Base-by-base conservation (phyloP, 2,797 vertebrate species). In the Champsocephalus gunnari region DNA sequence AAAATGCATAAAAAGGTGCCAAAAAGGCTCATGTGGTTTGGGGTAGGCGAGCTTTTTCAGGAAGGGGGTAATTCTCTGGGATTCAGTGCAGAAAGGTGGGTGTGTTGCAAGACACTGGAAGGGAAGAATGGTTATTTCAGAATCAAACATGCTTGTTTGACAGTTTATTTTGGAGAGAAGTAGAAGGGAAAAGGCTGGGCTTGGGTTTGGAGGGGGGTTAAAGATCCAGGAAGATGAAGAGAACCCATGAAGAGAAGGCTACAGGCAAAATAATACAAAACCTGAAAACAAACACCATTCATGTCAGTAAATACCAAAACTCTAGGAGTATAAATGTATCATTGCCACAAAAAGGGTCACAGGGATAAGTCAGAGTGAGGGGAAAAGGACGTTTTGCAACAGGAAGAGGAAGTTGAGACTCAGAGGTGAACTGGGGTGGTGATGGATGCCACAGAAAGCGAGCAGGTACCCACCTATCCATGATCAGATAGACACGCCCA, bases 381-480 rank as follows among this genome's bases (percentile, higher is more conserved):
- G 24, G 38, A 34, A 13, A 3, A 47, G 45, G 68, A 56, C 5
- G 11, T 57, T 41, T 64, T 69, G 61, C 28, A 63, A 79, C 10
- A 73, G 72, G 73, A 78, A 17, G 64, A 77, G 77, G 72, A 58
- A 5, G 48, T 17, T 16, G 47, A 80, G 64, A 50, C 5, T 79
- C 60, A 56, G 45, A 79, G 79, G 83, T 79, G 59, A 72, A 75
- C 10, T 41, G 78, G 81, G 86, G 57, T 75, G 81, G 41, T 75
- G 87, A 87, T 71, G 82, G 92, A 87, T 85, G 88, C 82, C 86
- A 89, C 63, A 93, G 82, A 90, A 92, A 92, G 84, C 90, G 77
- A 94, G 92, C 91, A 94, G 86, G 68, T 96, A 99, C 98, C 97
- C 97, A 99, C 98, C 98, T 99, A 97, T 98, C 97, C 95, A 99